phyloP scores from a whole-genome alignment of 2,888 invertebrate genomes.

The Galerucella calmariensis region DNA sequence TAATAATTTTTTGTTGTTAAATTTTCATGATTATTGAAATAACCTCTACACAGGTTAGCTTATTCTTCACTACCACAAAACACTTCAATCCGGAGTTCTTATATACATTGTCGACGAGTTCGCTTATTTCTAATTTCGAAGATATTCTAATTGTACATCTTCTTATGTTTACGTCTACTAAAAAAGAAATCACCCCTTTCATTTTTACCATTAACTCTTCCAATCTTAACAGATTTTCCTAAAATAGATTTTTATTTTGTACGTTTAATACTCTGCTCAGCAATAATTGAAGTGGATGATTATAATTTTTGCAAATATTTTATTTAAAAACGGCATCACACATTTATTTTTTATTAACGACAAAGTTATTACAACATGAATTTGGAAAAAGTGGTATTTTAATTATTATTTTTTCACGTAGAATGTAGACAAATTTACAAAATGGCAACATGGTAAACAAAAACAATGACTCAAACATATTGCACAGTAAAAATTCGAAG shows the following conservation, averaged over 20 bases:
- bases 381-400: too few relatives aligned
- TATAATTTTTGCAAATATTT: too few relatives aligned
- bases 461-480: too few relatives aligned
- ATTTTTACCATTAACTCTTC: constrained; percentile 50
- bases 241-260: constrained; percentile 13
- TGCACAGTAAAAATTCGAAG: too few relatives aligned
- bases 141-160: constrained; percentile 52
- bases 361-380: too few relatives aligned
- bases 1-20: neutral
- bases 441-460: too few relatives aligned
- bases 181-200: constrained; percentile 55
- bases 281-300: too few relatives aligned
- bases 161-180: constrained; percentile 51
- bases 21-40: constrained; percentile 13
- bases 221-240: constrained; percentile 47
- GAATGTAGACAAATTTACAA: too few relatives aligned
- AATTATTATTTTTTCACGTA: too few relatives aligned
- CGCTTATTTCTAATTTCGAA: constrained; percentile 46
- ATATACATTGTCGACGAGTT: constrained; percentile 48
- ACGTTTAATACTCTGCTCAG: too few relatives aligned
- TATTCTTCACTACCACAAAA: constrained; percentile 48
- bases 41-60: constrained; percentile 45
- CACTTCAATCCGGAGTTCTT: constrained; percentile 46
- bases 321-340: too few relatives aligned
- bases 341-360: too few relatives aligned